Evolutionary conservation across 2,113 vertebrate genomes (phyloP).

Genomic region (Grantiella picta): DNA sequence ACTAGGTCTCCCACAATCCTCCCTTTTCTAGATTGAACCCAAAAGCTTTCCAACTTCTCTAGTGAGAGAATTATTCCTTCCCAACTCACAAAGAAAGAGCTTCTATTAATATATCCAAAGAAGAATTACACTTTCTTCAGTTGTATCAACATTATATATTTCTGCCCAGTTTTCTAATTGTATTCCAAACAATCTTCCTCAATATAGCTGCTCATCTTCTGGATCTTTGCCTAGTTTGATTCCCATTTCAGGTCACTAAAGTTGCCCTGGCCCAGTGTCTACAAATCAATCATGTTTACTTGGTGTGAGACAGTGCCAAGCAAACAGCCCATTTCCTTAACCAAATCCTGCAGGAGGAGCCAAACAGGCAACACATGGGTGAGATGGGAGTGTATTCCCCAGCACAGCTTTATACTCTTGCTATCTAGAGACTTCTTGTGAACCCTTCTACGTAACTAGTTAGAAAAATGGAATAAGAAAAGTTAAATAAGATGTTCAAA

Average conservation of each 20-base stretch:
- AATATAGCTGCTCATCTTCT: background rate
- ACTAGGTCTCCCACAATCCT: background rate
- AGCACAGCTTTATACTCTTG: background rate
- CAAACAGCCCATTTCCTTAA: background rate
- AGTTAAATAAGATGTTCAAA: background rate
- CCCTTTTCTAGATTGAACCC: background rate
- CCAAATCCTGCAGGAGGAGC: rapidly evolving
- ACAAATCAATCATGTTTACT: background rate
- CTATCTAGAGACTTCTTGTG: background rate
- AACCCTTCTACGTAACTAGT: background rate
- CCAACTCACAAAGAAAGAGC: background rate
- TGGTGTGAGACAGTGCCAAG: background rate
- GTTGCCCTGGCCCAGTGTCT: background rate
- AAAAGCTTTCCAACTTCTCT: background rate
- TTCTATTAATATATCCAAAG: background rate
- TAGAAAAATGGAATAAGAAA: background rate
- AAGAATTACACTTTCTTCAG: background rate
- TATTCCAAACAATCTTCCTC: background rate
- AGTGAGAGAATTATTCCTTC: background rate
- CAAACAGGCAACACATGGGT: background rate
- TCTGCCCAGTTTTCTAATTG: background rate
- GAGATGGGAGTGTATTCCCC: background rate
- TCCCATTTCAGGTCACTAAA: background rate
- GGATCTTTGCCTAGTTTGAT: background rate
- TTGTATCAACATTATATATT: background rate